Evolutionary conservation across 2,888 invertebrate species (phyloP), one percentile per base, ranked within the genome.

Genomic region (Nyleta sp.): DNA sequence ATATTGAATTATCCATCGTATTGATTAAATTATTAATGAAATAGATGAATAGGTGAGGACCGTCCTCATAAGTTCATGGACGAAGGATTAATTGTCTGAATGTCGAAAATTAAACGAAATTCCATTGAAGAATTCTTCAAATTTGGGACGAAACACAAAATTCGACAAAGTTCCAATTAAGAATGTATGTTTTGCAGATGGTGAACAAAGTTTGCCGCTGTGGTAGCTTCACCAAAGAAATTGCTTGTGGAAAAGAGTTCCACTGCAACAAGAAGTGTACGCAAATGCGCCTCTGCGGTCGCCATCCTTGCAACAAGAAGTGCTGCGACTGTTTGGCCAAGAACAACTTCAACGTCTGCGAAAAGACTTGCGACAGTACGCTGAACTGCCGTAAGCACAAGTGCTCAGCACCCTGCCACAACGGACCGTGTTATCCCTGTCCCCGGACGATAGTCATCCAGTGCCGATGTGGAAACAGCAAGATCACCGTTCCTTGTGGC

Each of bases 261-360:
- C 93, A 94, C 60, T 99, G 98, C 91, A 97, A 97, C 75, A 95
- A 94, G 0, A 98, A 98, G 91, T 99, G 98, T 89, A 94, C 95
- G 84, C 94, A 94, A 31, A 92, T 94, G 83, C 93, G 95, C 71
- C 94, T 95, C 53, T 99, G 98, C 89, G 94, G 95, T 0, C 95
- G 95, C 85, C 98, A 99, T 92, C 92, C 94, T 0, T 99, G 98
- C 91, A 97, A 96, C 84, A 93, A 95, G 81, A 90, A 90, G 53
- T 90, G 90, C 44, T 90, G 90, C 72, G 90, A 90, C 42, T 90
- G 90, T 40, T n/a, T 86, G 3, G 60, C 82, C 7, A 87, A 85
- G 17, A 88, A 86, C 15, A 84, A 80, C 1, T 87, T 80, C 11
- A 88, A 89, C 28, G 94, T 95, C 0, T 97, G 97, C 88, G 96